A percentile compares a stretch with the other conserved stretches of the same genome.
These are phyloP conservation scores for Tenthredo notha DNA, from an alignment of 2,888 invertebrate species.

Conservation along the genomic window DNA sequence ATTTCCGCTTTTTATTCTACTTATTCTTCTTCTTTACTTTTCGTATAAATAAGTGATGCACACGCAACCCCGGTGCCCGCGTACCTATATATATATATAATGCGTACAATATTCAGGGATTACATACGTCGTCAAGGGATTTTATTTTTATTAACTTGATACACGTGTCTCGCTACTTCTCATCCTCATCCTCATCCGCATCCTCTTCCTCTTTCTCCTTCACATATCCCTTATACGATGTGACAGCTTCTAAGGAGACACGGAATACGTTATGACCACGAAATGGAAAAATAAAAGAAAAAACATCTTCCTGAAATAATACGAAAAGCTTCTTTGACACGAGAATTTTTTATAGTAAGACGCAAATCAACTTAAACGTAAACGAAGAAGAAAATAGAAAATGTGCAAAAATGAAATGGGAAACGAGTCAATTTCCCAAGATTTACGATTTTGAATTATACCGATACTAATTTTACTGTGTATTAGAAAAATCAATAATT, in stretches of 20 bases:
- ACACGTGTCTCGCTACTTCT: background rate
- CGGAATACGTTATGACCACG: constrained; percentile 51
- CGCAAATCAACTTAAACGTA: background rate
- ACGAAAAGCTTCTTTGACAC: constrained; percentile 10
- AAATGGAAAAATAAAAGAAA: constrained; percentile 25
- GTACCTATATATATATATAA: background rate
- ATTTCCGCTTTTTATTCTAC: background rate
- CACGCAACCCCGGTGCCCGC: background rate
- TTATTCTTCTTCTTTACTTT: background rate
- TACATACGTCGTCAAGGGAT: constrained; percentile 44
- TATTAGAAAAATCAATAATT: background rate
- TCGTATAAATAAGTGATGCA: constrained; percentile 24
- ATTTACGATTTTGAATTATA: background rate
- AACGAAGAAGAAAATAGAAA: background rate
- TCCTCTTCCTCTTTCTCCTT: background rate
- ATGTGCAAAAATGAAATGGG: background rate
- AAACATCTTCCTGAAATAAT: background rate
- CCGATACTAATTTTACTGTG: background rate
- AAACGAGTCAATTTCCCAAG: background rate
- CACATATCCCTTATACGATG: background rate
- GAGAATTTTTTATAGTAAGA: background rate
- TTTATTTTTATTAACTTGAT: constrained; percentile 48
- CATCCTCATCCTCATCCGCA: background rate
- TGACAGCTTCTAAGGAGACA: constrained; percentile 49
- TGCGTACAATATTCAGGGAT: constrained; percentile 41